A percentile compares a stretch with the other conserved stretches of the same genome.
These are phyloP conservation scores for Oscarella lobularis DNA, from an alignment of 37 sponge, comb jelly and placozoan species.

Conservation along the genomic window DNA sequence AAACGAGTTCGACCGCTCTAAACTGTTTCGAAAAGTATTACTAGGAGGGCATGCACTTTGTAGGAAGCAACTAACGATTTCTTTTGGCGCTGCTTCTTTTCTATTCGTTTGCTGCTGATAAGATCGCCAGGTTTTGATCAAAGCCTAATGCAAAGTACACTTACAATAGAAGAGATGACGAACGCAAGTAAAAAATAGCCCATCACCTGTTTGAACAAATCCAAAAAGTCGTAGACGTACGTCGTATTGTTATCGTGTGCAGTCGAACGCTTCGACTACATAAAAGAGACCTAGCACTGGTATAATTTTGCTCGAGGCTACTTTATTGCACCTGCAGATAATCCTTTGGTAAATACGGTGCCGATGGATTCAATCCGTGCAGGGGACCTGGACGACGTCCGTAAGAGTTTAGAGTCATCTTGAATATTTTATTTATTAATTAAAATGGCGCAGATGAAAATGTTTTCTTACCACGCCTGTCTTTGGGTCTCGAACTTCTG, in stretches of 20 bases:
- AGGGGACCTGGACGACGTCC: slow-evolving; percentile 55
- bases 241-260: slow-evolving; percentile 88
- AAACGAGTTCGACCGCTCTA: slow-evolving; percentile 68
- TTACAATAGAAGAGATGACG: too few relatives aligned
- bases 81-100: too few relatives aligned
- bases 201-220: too few relatives aligned
- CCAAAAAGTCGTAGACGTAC: slow-evolving; percentile 92
- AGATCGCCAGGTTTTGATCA: too few relatives aligned
- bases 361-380: slow-evolving; percentile 71
- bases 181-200: too few relatives aligned
- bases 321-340: slow-evolving; percentile 50
- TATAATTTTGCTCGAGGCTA: background rate
- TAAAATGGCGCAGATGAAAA: too few relatives aligned
- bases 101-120: too few relatives aligned
- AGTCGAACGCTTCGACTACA: slow-evolving; percentile 56
- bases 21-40: too few relatives aligned
- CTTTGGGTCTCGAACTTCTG: slow-evolving; percentile 73
- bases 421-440: too few relatives aligned
- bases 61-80: too few relatives aligned
- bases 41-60: too few relatives aligned
- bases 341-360: slow-evolving; percentile 87
- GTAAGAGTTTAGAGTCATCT: slow-evolving; percentile 7
- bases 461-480: slow-evolving; percentile 83
- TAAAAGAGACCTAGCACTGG: background rate
- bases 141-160: too few relatives aligned